Base-by-base conservation (phyloP, 2,797 vertebrate genomes). In the Rhabdomys pumilio region DNA sequence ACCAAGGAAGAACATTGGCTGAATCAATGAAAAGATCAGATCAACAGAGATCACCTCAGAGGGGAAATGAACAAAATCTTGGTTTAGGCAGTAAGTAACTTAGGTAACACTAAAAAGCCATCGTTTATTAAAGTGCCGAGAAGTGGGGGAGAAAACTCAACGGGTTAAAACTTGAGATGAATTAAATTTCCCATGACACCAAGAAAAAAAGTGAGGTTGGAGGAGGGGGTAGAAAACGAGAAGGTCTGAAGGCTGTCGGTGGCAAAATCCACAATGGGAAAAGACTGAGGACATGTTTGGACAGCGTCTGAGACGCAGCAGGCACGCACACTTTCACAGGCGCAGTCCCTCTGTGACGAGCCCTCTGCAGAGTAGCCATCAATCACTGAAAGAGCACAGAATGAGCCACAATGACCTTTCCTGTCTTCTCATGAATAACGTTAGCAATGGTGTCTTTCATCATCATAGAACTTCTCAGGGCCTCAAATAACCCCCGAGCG, bases 301-400 rank as follows among this genome's bases (percentile, higher is more conserved):
- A 6, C 29, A 57, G 0, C 59, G 80, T 94, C 77, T 9, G 55
- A 55, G 79, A 75, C 41, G 63, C 63, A 38, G 81, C 73, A 15
- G 65, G 34, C 65, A 84, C 6, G 11, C 90, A 90, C 4, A 31
- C 8, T 34, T 69, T 94, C 88, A 34, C 14, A 38, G 13, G 88
- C 11, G 50, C 59, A 94, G 97, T 38, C 63, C 88, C 47, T 89
- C 75, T 38, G 20, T 61, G 29, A 34, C 41, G 76, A 92, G 76
- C 55, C 38, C 77, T 63, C 29, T 44, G 72, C 53, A 90, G 55
- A 53, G 93, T 69, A 87, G 77, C 47, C 20, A 50, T 92, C 79
- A 94, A 31, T 63, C 90, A 55, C 85, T 97, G 96, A 97, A 96
- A 95, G 92, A 24, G 57, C 61, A 72, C 3, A 89, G 95, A 96